Base-by-base conservation (phyloP, 1,140 invertebrate species). In the Drosophila arizonae region DNA sequence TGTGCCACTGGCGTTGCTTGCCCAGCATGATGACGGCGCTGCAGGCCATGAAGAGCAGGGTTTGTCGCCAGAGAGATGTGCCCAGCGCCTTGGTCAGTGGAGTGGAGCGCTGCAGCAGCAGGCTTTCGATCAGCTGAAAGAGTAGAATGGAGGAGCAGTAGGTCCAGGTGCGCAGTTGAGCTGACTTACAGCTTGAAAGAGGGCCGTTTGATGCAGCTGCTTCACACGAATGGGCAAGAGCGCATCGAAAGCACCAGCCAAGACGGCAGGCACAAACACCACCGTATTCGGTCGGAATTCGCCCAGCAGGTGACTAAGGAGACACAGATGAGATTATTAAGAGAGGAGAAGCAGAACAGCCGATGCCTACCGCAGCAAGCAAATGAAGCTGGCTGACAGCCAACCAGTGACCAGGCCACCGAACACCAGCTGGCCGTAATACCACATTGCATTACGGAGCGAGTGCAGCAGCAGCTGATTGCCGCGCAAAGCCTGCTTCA, bases 131-230 rank as follows among this genome's bases (percentile, higher is more conserved):
- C 0, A 79, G 46, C 77, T 88, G 28, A 17, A 45, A 50, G 11
- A 30, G 39, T 30, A 21, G 6, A 17, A 5, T 24, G 21, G 21
- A 21, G 4, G 21, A 17, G 36, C 33, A 11, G 26, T n/a, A 3
- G 9, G 10, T 1, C 4, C 10, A 11, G 17, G 43, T 28, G 10
- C 21, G 1, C 8, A 9, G 17, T 1, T 30, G 26, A 2, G 1
- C 41, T 61, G 6, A 77, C 84, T 79, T 51, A 88, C 85, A 33
- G 71, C 70, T 66, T 88, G 85, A 51, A 79, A 79, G 10, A 76
- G 64, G 15, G 46, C 75, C 4, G 68, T 81, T 36, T 79, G 63
- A 13, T 76, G 71, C 9, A 88, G 6, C 10, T 67, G 61, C 54
- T 68, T 75, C 1, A 82, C 76, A 2, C 76, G 71, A 2, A 36